Evolutionary conservation across 2,797 vertebrate genomes (phyloP), one percentile per base, ranked within the genome.

Genomic region (Glyptemys insculpta): DNA sequence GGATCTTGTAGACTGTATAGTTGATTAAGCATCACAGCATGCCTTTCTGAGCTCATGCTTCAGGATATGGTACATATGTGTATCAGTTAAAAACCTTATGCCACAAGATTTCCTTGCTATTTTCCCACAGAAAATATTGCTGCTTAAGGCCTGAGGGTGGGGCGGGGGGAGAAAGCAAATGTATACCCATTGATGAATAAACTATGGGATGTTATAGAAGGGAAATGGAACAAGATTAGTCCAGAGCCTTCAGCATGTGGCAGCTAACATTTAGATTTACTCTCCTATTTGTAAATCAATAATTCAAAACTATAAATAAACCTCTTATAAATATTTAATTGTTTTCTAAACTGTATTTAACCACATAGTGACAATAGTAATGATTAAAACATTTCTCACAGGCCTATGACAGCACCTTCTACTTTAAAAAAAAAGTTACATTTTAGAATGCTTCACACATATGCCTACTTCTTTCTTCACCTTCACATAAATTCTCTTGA

Each of bases 381-480:
- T 25, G 3, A 79, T 31, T 85, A n/a, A 7, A 89, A 37, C 2
- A 79, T 44, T 92, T 83, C 81, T 65, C 29, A 74, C 6, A 8
- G 41, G 37, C 12, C 23, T 44, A 12, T 44, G n/a, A 44, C 11
- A 41, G 37, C 41, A 74, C 23, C 12, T 25, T 41, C 41, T 41
- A 27, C 18, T 76, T 80, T 88, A 85, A 31, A 56, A 12, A 14
- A 62, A 23, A 2, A 12, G 16, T 1, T 7, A 0, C 1, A 89
- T 49, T 74, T 91, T 2, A 3, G 18, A 95, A 86, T 0, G 0
- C 11, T 65, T 86, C 0, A 0, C 3, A 2, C 3, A 1, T 76
- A 44, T 83, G 5, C 79, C 59, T 29, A 83, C 49, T 3, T n/a
- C 9, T 90, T 3, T n/a, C 11, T 90, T 95, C 79, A 31, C 5